Conservation (phyloP, 2,113 vertebrate species). For the Rhinolophus ferrumequinum region DNA sequence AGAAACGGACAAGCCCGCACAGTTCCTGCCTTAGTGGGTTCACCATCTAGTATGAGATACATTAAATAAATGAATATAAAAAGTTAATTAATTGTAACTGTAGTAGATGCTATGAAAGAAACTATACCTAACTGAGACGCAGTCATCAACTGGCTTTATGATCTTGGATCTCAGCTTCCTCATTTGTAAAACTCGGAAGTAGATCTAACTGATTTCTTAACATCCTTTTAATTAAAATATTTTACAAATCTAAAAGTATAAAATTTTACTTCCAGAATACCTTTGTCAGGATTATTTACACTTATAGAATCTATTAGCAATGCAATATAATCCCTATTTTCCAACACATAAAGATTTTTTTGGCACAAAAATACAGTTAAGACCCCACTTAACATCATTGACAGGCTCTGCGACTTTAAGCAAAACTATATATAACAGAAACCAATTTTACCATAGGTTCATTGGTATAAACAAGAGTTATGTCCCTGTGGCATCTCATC, state of each 20-base stretch:
- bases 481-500: neutral
- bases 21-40: neutral
- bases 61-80: neutral
- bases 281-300: neutral
- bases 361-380: neutral
- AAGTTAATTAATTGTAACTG: neutral
- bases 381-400: neutral
- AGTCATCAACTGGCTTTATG: neutral
- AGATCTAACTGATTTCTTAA: neutral
- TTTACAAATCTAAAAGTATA: neutral
- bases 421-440: neutral
- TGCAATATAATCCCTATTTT: neutral
- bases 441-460: too few species aligned
- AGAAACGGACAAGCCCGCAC: neutral
- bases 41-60: neutral
- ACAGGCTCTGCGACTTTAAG: neutral
- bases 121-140: neutral
- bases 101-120: conserved; percentile 1
- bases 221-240: neutral
- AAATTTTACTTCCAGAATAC: neutral
- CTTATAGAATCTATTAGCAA: neutral
- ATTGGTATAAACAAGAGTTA: too few species aligned
- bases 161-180: neutral
- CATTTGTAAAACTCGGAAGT: neutral
- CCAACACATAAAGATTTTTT: neutral